Evolutionary conservation across 1,140 invertebrate genomes (phyloP).

Genomic region (Drosophila grimshawi): DNA sequence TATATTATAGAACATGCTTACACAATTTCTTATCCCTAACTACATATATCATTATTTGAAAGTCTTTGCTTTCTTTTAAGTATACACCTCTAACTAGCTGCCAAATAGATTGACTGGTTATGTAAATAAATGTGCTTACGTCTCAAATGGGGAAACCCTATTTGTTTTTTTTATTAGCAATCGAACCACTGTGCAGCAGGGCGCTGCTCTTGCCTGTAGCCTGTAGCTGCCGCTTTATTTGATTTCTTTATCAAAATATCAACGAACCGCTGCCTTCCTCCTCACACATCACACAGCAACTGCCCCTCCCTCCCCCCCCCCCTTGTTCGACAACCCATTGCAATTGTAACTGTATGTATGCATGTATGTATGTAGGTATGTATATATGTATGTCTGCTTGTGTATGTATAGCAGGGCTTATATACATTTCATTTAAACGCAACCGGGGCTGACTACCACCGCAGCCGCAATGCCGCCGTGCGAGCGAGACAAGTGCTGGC

Average conservation of each 20-base stretch:
- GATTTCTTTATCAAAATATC: slow-evolving; percentile 80
- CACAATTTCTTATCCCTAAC: too few relatives aligned
- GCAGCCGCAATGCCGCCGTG: slow-evolving; percentile 42
- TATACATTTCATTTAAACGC: slow-evolving; percentile 80
- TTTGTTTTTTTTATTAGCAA: slow-evolving; percentile 15
- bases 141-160: background rate
- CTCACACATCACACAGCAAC: slow-evolving; percentile 29
- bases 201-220: slow-evolving; percentile 26
- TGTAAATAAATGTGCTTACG: slow-evolving; percentile 8
- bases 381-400: slow-evolving; percentile 18
- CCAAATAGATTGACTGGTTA: slow-evolving; percentile 14
- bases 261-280: slow-evolving; percentile 58
- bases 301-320: slow-evolving; percentile 6
- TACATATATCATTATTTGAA: too few relatives aligned
- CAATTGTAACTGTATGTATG: slow-evolving; percentile 66
- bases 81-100: too few relatives aligned
- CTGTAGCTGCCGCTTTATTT: slow-evolving; percentile 63
- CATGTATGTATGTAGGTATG: slow-evolving; percentile 13
- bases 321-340: slow-evolving; percentile 34
- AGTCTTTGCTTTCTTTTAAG: too few relatives aligned
- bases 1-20: too few relatives aligned
- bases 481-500: slow-evolving; percentile 28
- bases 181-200: slow-evolving; percentile 39
- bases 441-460: slow-evolving; percentile 64
- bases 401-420: slow-evolving; percentile 57